Conservation (phyloP, 64 coral and sea anemone species). For the Exaiptasia diaphana region DNA sequence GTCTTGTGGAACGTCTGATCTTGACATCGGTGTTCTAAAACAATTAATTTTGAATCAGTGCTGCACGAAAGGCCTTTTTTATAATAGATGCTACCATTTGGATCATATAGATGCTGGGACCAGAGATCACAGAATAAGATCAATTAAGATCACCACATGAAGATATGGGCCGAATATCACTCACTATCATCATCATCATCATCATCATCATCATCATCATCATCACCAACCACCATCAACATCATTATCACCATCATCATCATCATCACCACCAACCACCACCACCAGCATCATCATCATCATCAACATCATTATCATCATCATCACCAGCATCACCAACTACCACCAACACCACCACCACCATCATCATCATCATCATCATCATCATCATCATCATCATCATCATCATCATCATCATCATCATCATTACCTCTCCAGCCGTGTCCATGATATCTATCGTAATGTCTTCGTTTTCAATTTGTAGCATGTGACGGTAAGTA, state of each 20-base stretch:
- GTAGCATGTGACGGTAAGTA: constrained; percentile 2
- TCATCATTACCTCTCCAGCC: constrained; percentile 1
- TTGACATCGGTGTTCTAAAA: constrained; percentile 7
- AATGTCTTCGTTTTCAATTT: constrained; percentile 18
- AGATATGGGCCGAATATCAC: too few species aligned
- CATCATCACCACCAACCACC: neutral
- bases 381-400: neutral
- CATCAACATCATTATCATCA: neutral
- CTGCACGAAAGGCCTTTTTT: too few species aligned
- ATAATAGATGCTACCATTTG: too few species aligned
- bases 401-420: neutral
- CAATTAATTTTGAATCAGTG: too few species aligned
- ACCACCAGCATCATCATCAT: neutral
- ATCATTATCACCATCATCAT: neutral
- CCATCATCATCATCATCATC: neutral
- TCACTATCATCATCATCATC: neutral
- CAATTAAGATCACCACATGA: too few species aligned
- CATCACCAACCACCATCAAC: neutral
- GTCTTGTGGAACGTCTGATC: neutral
- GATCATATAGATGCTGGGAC: too few species aligned
- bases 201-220: neutral
- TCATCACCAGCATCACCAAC: neutral
- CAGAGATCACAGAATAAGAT: too few species aligned
- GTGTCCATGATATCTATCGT: constrained; percentile 9
- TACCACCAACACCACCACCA: neutral